Evolutionary conservation across 2,797 vertebrate genomes (phyloP).

Genomic region (Manis javanica): DNA sequence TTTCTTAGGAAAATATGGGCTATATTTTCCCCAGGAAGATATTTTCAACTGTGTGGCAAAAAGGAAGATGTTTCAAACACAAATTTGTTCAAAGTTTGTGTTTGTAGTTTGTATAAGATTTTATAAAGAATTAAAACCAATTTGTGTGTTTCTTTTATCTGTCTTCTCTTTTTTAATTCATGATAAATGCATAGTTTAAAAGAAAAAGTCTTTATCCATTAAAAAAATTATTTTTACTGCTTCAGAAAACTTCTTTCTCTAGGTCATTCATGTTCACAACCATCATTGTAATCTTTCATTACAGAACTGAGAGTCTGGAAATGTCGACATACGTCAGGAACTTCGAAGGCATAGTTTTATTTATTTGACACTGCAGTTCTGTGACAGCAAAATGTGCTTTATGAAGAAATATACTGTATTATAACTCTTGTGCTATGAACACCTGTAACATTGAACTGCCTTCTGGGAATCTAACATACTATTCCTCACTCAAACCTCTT

Average conservation of each 20-base stretch:
- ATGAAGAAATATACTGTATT: neutral
- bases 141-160: neutral
- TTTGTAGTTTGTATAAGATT: slow-evolving; percentile 4
- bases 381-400: slow-evolving; percentile 6
- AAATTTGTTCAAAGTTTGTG: slow-evolving; percentile 41
- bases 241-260: slow-evolving; percentile 61
- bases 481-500: neutral
- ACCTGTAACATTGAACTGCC: neutral
- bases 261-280: slow-evolving; percentile 54
- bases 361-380: neutral
- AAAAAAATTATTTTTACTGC: slow-evolving; percentile 1
- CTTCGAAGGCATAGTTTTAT: slow-evolving; percentile 46
- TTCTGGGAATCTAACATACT: neutral
- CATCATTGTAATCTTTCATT: slow-evolving; percentile 63
- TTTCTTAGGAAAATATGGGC: neutral
- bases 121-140: slow-evolving; percentile 15
- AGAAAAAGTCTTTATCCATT: slow-evolving; percentile 49
- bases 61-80: slow-evolving; percentile 58
- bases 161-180: neutral
- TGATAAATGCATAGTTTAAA: neutral
- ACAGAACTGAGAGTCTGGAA: slow-evolving; percentile 49
- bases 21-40: slow-evolving; percentile 22
- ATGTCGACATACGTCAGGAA: slow-evolving; percentile 65
- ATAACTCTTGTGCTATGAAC: neutral
- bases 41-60: slow-evolving; percentile 20